These are phyloP conservation scores for Drosophila guanche DNA, from an alignment of 1,140 invertebrate genomes.

Conservation along the genomic window DNA sequence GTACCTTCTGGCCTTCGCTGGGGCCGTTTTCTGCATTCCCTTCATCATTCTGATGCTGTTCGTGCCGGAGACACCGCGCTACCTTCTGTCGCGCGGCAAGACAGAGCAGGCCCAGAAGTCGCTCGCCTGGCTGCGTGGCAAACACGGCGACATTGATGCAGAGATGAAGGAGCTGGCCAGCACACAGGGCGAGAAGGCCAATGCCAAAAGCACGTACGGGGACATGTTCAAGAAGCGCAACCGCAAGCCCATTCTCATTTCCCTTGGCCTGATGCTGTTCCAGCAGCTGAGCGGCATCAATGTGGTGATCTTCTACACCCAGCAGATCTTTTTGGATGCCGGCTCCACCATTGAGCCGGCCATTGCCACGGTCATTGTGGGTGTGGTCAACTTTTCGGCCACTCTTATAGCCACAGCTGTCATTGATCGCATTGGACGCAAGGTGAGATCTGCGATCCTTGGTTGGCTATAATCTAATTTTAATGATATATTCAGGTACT, in stretches of 20 bases:
- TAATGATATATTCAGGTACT: constrained; percentile 84
- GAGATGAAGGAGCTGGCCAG: constrained; percentile 92
- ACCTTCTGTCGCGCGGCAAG: constrained; percentile 91
- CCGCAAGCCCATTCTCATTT: constrained; percentile 90
- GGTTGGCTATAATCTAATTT: not conserved
- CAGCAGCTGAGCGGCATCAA: constrained; percentile 97
- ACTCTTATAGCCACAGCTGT: constrained; percentile 92
- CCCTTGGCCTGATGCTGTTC: constrained; percentile 95
- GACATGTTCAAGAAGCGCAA: constrained; percentile 86
- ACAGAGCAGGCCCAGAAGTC: constrained; percentile 89
- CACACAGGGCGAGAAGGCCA: constrained; percentile 87
- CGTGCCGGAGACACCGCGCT: constrained; percentile 95
- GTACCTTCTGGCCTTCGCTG: constrained; percentile 91
- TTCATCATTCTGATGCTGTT: constrained; percentile 91
- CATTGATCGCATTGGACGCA: constrained; percentile 93
- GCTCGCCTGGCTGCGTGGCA: constrained; percentile 91
- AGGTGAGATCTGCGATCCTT: constrained; percentile 77
- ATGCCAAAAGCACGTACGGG: constrained; percentile 85
- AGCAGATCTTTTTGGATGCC: constrained; percentile 91
- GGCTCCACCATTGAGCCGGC: constrained; percentile 90
- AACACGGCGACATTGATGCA: constrained; percentile 89
- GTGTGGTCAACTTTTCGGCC: constrained; percentile 93
- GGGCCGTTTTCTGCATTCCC: constrained; percentile 90
- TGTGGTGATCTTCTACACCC: constrained; percentile 96
- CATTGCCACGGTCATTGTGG: constrained; percentile 91